Evolutionary conservation across 1,140 invertebrate species (phyloP).

Genomic region (Trachymyrmex cornetzi): DNA sequence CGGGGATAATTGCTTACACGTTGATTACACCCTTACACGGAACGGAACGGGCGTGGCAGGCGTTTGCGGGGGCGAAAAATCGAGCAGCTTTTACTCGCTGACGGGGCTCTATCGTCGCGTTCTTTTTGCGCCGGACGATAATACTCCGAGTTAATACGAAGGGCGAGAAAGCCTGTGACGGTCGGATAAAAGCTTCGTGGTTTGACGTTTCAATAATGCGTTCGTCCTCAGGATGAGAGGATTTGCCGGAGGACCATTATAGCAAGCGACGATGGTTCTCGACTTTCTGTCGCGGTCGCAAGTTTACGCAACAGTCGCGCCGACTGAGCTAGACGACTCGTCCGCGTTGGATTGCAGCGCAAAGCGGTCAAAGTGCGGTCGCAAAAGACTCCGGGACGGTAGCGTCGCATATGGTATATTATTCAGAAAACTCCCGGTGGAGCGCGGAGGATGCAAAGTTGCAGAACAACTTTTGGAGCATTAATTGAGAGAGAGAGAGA

Average conservation of each 20-base stretch:
- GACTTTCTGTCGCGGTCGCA: neutral
- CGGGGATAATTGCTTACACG: conserved; percentile 52
- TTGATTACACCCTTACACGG: conserved; percentile 46
- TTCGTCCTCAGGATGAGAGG: conserved; percentile 3
- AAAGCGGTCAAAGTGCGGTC: conserved; percentile 36
- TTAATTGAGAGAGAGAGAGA: conserved; percentile 59
- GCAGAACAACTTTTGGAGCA: conserved; percentile 55
- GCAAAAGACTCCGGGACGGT: conserved; percentile 37
- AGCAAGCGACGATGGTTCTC: neutral
- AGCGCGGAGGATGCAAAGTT: conserved; percentile 44
- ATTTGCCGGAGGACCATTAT: conserved; percentile 4
- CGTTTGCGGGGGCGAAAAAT: conserved; percentile 43
- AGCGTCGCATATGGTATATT: conserved; percentile 45
- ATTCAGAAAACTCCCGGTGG: conserved; percentile 68
- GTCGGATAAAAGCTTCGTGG: conserved; percentile 34
- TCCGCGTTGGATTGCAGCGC: conserved; percentile 34
- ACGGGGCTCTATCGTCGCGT: neutral
- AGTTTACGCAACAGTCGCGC: conserved; percentile 25
- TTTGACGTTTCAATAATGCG: conserved; percentile 51
- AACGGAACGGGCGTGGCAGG: conserved; percentile 43
- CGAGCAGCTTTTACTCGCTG: conserved; percentile 42
- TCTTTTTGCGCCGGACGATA: conserved; percentile 40
- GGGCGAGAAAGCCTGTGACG: conserved; percentile 29
- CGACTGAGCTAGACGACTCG: conserved; percentile 29
- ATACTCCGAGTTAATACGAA: conserved; percentile 49